These are phyloP conservation scores for Larimichthys crocea DNA, from an alignment of 2,113 vertebrate species.

Conservation along the genomic window DNA sequence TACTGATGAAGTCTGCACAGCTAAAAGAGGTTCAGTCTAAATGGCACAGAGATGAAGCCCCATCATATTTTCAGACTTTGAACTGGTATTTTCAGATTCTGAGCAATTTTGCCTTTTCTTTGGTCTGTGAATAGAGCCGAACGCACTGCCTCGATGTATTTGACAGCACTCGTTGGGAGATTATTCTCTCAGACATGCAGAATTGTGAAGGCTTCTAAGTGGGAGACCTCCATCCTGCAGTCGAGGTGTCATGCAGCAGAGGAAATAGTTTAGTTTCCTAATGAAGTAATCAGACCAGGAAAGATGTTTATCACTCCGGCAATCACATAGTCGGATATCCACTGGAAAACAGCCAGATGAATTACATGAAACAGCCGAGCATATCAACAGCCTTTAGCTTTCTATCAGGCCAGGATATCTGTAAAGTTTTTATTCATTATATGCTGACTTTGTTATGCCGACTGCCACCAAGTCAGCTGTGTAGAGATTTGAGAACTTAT, in stretches of 20 bases:
- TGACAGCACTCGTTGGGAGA: slow-evolving; percentile 35
- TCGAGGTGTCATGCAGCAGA: slow-evolving; percentile 37
- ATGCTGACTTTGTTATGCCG: background rate
- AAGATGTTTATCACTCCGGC: slow-evolving; percentile 62
- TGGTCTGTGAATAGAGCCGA: slow-evolving; percentile 50
- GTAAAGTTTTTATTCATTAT: background rate
- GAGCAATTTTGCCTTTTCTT: slow-evolving; percentile 48
- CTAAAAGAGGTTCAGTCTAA: slow-evolving; percentile 20
- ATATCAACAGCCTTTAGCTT: slow-evolving; percentile 28
- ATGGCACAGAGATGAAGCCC: background rate
- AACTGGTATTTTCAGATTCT: slow-evolving; percentile 41
- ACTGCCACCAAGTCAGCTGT: background rate
- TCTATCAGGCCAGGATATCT: slow-evolving; percentile 3
- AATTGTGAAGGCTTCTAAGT: slow-evolving; percentile 36
- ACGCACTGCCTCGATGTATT: slow-evolving; percentile 10
- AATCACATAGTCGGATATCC: slow-evolving; percentile 57
- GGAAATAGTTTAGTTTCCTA: slow-evolving; percentile 49
- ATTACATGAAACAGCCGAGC: slow-evolving; percentile 43
- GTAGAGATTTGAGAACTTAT: background rate
- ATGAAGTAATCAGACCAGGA: slow-evolving; percentile 68
- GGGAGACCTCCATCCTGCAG: slow-evolving; percentile 39
- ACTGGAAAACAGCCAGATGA: slow-evolving; percentile 34
- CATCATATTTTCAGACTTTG: slow-evolving; percentile 38
- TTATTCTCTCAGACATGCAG: slow-evolving; percentile 47
- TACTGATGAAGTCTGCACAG: slow-evolving; percentile 23